phyloP scores from a whole-genome alignment of 2,113 vertebrate species.

The Tilapia sparmanii region DNA sequence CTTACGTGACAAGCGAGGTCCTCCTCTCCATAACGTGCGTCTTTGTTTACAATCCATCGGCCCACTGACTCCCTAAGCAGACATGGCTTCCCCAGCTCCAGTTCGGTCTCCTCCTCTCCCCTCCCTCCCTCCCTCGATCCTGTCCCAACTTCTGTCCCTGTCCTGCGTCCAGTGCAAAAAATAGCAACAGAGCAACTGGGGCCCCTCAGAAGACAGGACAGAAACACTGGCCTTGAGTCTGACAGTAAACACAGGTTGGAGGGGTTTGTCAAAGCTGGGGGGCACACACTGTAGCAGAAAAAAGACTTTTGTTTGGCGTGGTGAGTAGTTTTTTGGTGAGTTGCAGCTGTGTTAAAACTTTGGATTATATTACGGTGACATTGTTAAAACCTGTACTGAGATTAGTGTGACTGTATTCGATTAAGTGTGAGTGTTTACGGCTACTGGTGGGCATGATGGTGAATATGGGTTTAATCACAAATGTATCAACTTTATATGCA shows the following conservation, averaged over 20 bases:
- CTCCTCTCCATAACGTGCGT: background rate
- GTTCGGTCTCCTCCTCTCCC: slow-evolving; percentile 18
- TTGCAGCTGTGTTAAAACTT: background rate
- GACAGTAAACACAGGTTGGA: slow-evolving; percentile 35
- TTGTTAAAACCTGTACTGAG: background rate
- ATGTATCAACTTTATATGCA: background rate
- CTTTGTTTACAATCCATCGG: slow-evolving; percentile 59
- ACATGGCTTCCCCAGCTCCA: slow-evolving; percentile 48
- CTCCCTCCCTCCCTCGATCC: background rate
- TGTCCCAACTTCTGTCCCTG: slow-evolving; percentile 20
- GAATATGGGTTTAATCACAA: background rate
- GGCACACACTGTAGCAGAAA: background rate
- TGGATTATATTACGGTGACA: background rate
- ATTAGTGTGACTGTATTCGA: background rate
- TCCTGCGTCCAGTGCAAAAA: slow-evolving; percentile 41
- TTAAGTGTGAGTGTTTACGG: background rate
- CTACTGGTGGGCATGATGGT: background rate
- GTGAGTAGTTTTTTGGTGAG: slow-evolving; percentile 41
- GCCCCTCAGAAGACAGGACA: slow-evolving; percentile 32
- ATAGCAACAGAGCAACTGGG: slow-evolving; percentile 46
- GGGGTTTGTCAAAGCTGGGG: background rate
- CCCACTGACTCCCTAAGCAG: background rate
- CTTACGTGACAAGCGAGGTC: background rate
- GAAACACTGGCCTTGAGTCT: slow-evolving; percentile 15
- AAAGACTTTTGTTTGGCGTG: slow-evolving; percentile 7